Percentiles rank a stretch among this genome's conserved stretches.
Conservation (phyloP, 2,113 vertebrate species). For the Vimba vimba region DNA sequence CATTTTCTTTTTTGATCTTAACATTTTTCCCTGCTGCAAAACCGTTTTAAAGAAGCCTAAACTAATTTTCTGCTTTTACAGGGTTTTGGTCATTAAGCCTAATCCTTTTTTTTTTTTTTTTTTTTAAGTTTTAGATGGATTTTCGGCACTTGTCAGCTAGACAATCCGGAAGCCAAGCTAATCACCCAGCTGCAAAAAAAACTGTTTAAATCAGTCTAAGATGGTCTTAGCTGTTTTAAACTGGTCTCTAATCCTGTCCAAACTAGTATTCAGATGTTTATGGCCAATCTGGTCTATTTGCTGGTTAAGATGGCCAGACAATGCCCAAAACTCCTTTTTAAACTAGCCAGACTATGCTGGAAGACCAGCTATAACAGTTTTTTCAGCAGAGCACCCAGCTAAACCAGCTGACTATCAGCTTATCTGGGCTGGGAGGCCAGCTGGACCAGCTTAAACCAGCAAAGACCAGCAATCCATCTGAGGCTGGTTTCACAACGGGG, state of each 20-base stretch:
- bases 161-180: neutral
- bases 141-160: neutral
- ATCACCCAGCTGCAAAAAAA: neutral
- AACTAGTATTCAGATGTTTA: no score
- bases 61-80: neutral
- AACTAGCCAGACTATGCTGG: neutral
- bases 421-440: neutral
- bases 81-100: neutral
- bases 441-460: neutral
- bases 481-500: neutral
- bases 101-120: neutral
- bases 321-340: neutral
- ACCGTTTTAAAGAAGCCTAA: neutral
- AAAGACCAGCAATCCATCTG: neutral
- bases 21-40: neutral
- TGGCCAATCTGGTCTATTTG: neutral
- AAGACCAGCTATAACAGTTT: neutral
- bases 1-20: neutral
- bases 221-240: neutral
- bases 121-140: neutral
- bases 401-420: neutral
- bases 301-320: neutral
- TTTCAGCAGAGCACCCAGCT: neutral
- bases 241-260: no score
- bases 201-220: neutral